Base-by-base conservation (phyloP, 2,888 invertebrate genomes). In the Drosophila paucipuncta region DNA sequence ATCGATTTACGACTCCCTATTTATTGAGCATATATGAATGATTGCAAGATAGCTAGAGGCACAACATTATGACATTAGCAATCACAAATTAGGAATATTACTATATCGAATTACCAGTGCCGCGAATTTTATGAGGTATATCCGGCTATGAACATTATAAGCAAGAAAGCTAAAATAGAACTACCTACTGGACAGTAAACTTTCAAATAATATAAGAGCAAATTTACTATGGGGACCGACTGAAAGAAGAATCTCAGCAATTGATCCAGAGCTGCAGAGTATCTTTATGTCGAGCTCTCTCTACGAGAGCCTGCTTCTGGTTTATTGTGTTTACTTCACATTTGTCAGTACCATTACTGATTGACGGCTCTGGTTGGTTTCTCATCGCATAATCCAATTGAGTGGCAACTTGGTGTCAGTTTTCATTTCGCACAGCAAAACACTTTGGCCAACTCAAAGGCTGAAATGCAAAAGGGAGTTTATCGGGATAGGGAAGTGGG, bases 341-440 rank as follows among this genome's bases (percentile, higher is more conserved):
- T 75, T 71, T 86, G 39, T 31, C 57, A 61, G 64, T 65, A 60
- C 25, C 57, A 63, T 61, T 64, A 52, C 62, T 43, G 52, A 49
- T 70, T 43, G 88, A 67, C 55, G 57, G 54, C 68, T 55, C 70
- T 55, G 63, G 61, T 66, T 65, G 65, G 63, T 62, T 67, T 70
- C 66, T 60, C 54, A 61, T 52, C 72, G 73, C 71, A 80, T 83
- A 83, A 90, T 80, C 80, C 80, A 89, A 90, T 89, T 89, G 68
- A 82, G 76, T 85, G 89, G 81, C 82, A 78, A 80, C 73, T 82
- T 72, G 90, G 90, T 89, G 83, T 90, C 91, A 84, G 57, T 81
- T 91, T 90, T 86, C 84, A 78, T 84, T 91, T 70, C 66, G 60
- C 62, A 78, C 72, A 85, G 65, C 61, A 54, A 71, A 76, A 82